Evolutionary conservation across 2,888 invertebrate genomes (phyloP).

Genomic region (Sphaeridia pumilis): DNA sequence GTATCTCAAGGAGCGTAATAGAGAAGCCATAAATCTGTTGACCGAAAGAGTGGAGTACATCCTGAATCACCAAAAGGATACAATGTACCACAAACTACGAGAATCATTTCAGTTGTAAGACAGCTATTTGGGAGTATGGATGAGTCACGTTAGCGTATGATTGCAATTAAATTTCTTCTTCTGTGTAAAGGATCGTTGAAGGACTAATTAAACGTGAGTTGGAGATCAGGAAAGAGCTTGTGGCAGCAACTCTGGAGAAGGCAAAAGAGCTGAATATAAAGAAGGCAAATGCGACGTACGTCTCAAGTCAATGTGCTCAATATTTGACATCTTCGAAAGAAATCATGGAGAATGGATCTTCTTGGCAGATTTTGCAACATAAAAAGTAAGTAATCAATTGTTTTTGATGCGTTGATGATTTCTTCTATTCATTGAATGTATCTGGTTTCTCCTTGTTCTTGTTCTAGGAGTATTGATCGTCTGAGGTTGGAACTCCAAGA

Average conservation of each 20-base stretch:
- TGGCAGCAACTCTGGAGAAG: constrained; percentile 12
- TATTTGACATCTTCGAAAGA: constrained; percentile 8
- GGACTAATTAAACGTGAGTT: constrained; percentile 19
- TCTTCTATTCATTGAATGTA: background rate
- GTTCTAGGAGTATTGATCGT: background rate
- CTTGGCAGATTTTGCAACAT: constrained; percentile 10
- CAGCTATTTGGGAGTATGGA: background rate
- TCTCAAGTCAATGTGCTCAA: constrained; percentile 8
- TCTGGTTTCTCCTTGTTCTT: background rate
- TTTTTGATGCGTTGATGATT: no score
- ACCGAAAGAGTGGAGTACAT: constrained; percentile 8
- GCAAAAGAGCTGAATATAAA: constrained; percentile 66
- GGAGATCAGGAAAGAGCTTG: constrained; percentile 16
- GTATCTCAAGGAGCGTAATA: background rate
- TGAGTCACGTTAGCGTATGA: background rate
- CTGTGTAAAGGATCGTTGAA: constrained; percentile 12
- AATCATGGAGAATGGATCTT: constrained; percentile 6
- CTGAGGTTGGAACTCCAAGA: background rate
- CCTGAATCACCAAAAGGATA: constrained; percentile 13
- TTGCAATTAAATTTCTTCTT: background rate
- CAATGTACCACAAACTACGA: constrained; percentile 12
- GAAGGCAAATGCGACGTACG: constrained; percentile 63
- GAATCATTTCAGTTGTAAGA: constrained; percentile 10
- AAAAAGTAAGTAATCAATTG: constrained; percentile 7
- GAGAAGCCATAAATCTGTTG: background rate